Evolutionary conservation across 2,888 invertebrate genomes (phyloP), one percentile per base, ranked within the genome.

Genomic region (Acanthococcus lagerstroemiae): DNA sequence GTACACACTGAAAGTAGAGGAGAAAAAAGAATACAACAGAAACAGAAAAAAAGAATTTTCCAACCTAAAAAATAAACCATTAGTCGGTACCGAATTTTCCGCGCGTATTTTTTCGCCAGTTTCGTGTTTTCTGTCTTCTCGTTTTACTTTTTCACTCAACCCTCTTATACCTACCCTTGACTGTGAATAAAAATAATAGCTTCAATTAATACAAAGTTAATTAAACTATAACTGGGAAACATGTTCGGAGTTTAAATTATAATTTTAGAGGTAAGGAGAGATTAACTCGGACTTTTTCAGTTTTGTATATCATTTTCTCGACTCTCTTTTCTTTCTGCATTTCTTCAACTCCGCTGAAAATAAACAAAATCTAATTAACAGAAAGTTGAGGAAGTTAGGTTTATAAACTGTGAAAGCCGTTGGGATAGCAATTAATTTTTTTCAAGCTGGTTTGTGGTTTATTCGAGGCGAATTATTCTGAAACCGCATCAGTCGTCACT

Each of bases 141-240:
- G 44, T 21, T 46, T 52, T 24, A n/a, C 12, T 30, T 19, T 44
- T 26, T 46, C 46, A 24, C 22, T 48, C 30, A 9, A 17, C 3
- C 46, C 46, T 45, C 12, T 57, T 57, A 17, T 27, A 12, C 26
- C 7, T 17, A 26, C 25, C 27, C 26, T 55, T 17, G 12, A 19
- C 19, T 30, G 27, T 15, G 15, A 1, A 48, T 21, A 26, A 24
- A 27, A 60, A 26, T 60, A 60, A 60, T 60, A 19, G 22, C 46
- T 60, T 60, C 60, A 60, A 60, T 60, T 60, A 60, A 60, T 48
- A 60, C 46, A 60, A 60, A 60, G 60, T 60, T 60, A 48, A 60
- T 60, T 48, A 60, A 46, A 60, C 48, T 60, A 60, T 46, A 60
- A 60, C 60, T 60, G 26, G 48, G 25, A 46, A 48, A 48, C 48